phyloP scores from a whole-genome alignment of 2,113 vertebrate species.

The Papio anubis region DNA sequence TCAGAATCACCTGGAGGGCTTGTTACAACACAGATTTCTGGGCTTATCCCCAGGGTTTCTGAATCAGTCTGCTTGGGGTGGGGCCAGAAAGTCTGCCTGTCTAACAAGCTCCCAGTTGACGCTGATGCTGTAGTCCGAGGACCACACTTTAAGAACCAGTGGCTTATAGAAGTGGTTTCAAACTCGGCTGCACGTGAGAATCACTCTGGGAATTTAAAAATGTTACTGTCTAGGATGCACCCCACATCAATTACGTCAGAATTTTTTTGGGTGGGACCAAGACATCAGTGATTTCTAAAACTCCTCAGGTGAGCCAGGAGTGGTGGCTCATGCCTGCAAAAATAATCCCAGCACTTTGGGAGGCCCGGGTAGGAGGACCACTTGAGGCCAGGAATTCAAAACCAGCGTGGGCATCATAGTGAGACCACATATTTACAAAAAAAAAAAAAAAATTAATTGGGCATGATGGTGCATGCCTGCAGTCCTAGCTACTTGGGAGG shows the following conservation, averaged over 20 bases:
- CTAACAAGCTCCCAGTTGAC: neutral
- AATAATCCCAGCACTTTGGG: neutral
- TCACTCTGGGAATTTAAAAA: neutral
- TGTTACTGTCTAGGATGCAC: neutral
- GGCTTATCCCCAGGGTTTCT: neutral
- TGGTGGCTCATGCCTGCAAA: neutral
- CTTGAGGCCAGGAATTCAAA: neutral
- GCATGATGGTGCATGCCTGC: too few relatives aligned
- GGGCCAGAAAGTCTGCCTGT: neutral
- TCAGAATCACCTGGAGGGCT: neutral
- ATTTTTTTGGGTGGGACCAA: neutral
- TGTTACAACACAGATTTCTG: neutral
- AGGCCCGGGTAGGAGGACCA: neutral
- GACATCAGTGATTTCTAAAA: neutral
- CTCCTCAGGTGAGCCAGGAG: neutral
- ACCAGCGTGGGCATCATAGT: neutral
- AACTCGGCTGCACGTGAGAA: neutral
- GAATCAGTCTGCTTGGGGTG: neutral
- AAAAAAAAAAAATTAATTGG: too few relatives aligned
- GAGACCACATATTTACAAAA: neutral
- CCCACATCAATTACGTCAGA: neutral
- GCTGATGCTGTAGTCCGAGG: rapidly evolving
- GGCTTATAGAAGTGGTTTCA: neutral
- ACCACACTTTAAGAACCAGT: neutral
- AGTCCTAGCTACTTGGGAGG: too few relatives aligned